phyloP scores from a whole-genome alignment of 2,888 invertebrate genomes.

The Eupeodes luniger region DNA sequence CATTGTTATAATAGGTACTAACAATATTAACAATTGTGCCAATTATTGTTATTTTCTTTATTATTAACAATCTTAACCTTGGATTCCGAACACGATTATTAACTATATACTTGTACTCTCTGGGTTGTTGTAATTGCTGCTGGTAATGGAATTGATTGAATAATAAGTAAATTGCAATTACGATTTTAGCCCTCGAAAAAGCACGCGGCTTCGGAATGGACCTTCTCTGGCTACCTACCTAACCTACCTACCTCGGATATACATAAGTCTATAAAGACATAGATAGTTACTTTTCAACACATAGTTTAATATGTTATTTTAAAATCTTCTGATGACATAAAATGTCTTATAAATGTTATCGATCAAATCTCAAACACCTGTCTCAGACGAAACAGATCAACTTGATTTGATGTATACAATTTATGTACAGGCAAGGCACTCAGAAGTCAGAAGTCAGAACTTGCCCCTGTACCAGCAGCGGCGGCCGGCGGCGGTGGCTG shows the following conservation, averaged over 20 bases:
- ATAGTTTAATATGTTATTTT: constrained; percentile 1
- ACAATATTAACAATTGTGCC: constrained; percentile 72
- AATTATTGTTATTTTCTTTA: constrained; percentile 72
- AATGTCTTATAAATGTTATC: constrained; percentile 54
- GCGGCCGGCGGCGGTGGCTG: neutral
- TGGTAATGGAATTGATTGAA: constrained; percentile 72
- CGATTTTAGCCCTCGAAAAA: constrained; percentile 61
- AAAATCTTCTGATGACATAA: constrained; percentile 40
- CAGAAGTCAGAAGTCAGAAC: neutral
- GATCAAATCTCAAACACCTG: constrained; percentile 66
- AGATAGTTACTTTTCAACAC: neutral
- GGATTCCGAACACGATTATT: constrained; percentile 66
- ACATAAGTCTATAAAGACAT: neutral
- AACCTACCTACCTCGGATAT: neutral
- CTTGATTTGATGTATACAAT: neutral
- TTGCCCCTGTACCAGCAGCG: constrained; percentile 17
- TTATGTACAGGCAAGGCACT: neutral
- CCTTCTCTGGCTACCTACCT: constrained; percentile 38
- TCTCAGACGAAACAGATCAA: constrained; percentile 52
- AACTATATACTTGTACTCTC: constrained; percentile 24
- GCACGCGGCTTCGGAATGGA: constrained; percentile 15
- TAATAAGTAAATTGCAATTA: constrained; percentile 72
- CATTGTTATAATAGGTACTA: constrained; percentile 64
- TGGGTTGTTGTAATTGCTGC: constrained; percentile 59
- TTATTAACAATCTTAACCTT: constrained; percentile 71